Evolutionary conservation across 2,888 invertebrate genomes (phyloP).

Genomic region (Saturnia japonica): DNA sequence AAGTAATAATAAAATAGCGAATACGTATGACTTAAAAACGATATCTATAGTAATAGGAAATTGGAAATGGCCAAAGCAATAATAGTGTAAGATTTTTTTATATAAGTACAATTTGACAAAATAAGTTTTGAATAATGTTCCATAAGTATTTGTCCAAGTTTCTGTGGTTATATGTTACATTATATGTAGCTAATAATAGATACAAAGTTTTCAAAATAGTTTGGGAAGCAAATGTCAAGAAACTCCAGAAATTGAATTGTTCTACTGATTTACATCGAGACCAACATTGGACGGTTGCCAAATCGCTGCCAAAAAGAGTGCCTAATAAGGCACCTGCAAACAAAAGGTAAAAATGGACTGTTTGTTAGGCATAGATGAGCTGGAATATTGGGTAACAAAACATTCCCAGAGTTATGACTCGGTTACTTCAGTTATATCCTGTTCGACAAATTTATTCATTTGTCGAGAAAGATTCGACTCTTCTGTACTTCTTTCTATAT

Average conservation of each 20-base stretch:
- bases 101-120: not conserved
- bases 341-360: conserved; percentile 34
- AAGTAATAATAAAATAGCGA: too few species aligned
- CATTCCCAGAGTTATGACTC: conserved; percentile 9
- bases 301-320: conserved; percentile 28
- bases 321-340: conserved; percentile 33
- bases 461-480: not conserved
- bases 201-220: not conserved
- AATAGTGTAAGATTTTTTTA: too few species aligned
- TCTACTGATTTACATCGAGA: conserved; percentile 2
- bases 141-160: not conserved
- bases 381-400: conserved; percentile 14
- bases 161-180: not conserved
- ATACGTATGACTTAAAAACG: too few species aligned
- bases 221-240: not conserved
- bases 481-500: not conserved
- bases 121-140: not conserved
- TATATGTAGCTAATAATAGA: not conserved
- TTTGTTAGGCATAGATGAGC: conserved; percentile 22
- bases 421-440: not conserved
- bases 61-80: too few species aligned
- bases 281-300: conserved; percentile 38
- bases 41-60: too few species aligned
- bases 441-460: conserved; percentile 1
- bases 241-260: conserved; percentile 15